Evolutionary conservation across 2,797 vertebrate species (phyloP), one percentile per base, ranked within the genome.

Genomic region (Cryptoblepharus egeriae): DNA sequence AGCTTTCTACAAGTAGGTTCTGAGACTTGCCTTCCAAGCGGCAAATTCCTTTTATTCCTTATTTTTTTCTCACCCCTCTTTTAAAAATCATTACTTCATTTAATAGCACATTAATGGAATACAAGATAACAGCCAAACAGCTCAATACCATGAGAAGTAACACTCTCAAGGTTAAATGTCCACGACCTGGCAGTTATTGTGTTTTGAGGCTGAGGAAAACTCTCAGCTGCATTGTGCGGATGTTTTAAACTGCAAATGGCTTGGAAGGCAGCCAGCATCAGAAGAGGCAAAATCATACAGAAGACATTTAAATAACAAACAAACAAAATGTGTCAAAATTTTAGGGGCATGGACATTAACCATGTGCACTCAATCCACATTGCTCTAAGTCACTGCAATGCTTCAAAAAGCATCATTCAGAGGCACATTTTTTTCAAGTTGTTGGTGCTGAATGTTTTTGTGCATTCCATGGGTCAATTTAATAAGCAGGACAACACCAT

Each of bases 61-160:
- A 72, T 80, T 58, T n/a, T 80, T 89, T 30, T 64, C 12, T 81
- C n/a, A n/a, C 86, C 83, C 81, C 32, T 81, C 88, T 79, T 78
- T 87, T 61, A 79, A 74, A 89, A 92, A 85, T 89, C 22, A 77
- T 83, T 85, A 63, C 26, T 90, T 90, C 85, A 65, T 85, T 81
- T 79, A 82, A 78, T 57, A 90, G 65, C 70, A 91, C 11, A 87
- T 90, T 91, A 87, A 90, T 55, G 80, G 85, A 70, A 78, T 65
- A 83, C 32, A 74, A 69, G 15, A 64, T 78, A 90, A 84, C 64
- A 88, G 60, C 63, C 85, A 79, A 75, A 80, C 65, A 87, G 2
- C 28, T 90, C 73, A 88, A 68, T 83, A 81, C 87, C 82, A 79
- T 68, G 70, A 87, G 87, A 90, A 90, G 75, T 75, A 87, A 87